Base-by-base conservation (phyloP, 2,888 invertebrate genomes). In the Stenodera caucasica region DNA sequence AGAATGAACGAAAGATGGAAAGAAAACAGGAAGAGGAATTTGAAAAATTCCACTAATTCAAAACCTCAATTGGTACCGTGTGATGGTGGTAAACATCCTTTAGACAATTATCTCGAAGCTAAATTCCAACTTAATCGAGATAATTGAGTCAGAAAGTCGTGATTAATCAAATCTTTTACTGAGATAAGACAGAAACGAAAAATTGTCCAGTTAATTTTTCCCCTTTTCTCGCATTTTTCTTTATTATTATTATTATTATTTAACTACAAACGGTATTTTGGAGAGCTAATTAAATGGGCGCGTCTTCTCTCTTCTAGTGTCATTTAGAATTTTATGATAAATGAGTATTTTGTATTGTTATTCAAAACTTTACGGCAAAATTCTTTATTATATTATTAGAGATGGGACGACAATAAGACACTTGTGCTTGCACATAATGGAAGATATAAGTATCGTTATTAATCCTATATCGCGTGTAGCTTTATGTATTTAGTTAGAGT, bases 401-500 rank as follows among this genome's bases (percentile, higher is more conserved):
- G 53, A 49, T 49, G 55, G 53, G 61, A 65, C 65, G 67, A 69
- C 70, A 71, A 70, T 71, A 70, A 71, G 70, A 73, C 66, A 70
- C 66, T 70, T 69, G 67, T 18, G 8, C 18, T 37, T 40, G 15
- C 9, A 9, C 68, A 70, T 72, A 73, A 72, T 72, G 72, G 72
- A 18, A 71, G 72, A 71, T 71, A 70, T 71, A 72, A 73, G 73
- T 72, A 72, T 72, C 71, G 70, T 72, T 72, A 73, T 73, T 73
- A 73, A 73, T 73, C 68, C 70, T 65, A 67, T 70, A 71, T 70
- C 70, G 69, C 70, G 65, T 67, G 67, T 67, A 66, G 66, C 67
- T 65, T 40, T 40, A 40, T 40, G 40, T 40, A 11, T 40, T 40
- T 40, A 40, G 18, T 40, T 18, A 40, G 11, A 40, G 40, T 40